Evolutionary conservation across 2,797 vertebrate species (phyloP), one percentile per base, ranked within the genome.

Genomic region (Enteromius afrohamiltoni): DNA sequence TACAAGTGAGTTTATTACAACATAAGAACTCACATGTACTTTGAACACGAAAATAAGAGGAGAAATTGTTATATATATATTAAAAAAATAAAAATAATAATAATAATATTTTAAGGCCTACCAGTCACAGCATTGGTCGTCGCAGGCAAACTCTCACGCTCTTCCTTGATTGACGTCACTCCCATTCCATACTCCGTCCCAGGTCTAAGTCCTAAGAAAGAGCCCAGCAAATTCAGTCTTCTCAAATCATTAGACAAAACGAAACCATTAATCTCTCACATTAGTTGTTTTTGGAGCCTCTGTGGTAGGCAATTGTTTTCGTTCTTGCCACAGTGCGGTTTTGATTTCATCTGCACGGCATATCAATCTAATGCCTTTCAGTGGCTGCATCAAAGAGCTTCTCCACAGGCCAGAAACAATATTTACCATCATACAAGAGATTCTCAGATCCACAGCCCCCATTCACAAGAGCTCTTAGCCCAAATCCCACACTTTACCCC

Each of bases 151-250:
- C 98, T 99, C 92, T 99, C 98, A 71, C 94, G 95, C 90, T 98
- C 95, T 0, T 95, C 93, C 86, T 96, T 98, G 86, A 99, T 95
- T 0, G 98, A 97, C 0, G 97, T 99, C 88, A 99, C 96, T 16
- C 97, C 98, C 92, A 99, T 96, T n/a, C 97, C 98, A 1, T 99
- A 99, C 88, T 99, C 98, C 0, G 96, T 98, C 69, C 97, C 97
- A 0, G 98, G 97, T 83, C 93, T 96, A 89, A 99, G 92, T 89
- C 96, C 98, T 99, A 67, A 42, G 70, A 10, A 76, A 42, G 14
- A 65, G 17, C 77, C 37, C n/a, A 21, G 71, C 49, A 74, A 75
- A 37, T 77, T 74, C 19, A 62, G 13, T 58, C 37, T 6, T 51
- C 51, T 76, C 5, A 53, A 79, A 70, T 34, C 76, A 70, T 70